These are phyloP conservation scores for Heliopora coerulea DNA, from an alignment of 92 coral and sea anemone species.

Conservation along the genomic window DNA sequence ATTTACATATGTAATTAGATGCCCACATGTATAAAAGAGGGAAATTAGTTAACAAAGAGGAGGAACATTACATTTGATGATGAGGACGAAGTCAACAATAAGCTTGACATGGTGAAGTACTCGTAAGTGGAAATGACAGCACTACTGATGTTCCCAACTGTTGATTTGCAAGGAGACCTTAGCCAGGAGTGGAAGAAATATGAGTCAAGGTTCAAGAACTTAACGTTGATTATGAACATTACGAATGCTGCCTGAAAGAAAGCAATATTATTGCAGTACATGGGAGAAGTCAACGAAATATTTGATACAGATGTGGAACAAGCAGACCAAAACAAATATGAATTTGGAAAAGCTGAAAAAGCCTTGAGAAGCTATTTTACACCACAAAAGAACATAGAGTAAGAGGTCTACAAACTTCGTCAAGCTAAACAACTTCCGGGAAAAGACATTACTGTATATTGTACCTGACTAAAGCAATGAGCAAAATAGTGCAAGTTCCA, in stretches of 20 bases:
- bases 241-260: constrained; percentile 38
- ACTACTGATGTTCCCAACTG: constrained; percentile 24
- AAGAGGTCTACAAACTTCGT: constrained; percentile 36
- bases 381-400: constrained; percentile 38
- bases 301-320: constrained; percentile 36
- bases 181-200: constrained; percentile 55
- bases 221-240: constrained; percentile 49
- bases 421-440: constrained; percentile 40
- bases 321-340: constrained; percentile 2
- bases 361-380: constrained; percentile 31
- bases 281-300: constrained; percentile 60
- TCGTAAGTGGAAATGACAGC: constrained; percentile 7
- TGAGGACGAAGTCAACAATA: not conserved
- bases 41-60: no score
- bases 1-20: no score
- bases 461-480: constrained; percentile 27
- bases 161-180: constrained; percentile 35
- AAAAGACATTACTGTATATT: constrained; percentile 26
- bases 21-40: no score
- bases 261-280: constrained; percentile 57
- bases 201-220: constrained; percentile 54
- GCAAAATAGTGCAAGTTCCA: constrained; percentile 31
- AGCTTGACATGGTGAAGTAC: no score
- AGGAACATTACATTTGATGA: constrained; percentile 30
- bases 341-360: constrained; percentile 12